These are phyloP conservation scores for Anomalospiza imberbis DNA, from an alignment of 2,797 vertebrate genomes.

Conservation along the genomic window DNA sequence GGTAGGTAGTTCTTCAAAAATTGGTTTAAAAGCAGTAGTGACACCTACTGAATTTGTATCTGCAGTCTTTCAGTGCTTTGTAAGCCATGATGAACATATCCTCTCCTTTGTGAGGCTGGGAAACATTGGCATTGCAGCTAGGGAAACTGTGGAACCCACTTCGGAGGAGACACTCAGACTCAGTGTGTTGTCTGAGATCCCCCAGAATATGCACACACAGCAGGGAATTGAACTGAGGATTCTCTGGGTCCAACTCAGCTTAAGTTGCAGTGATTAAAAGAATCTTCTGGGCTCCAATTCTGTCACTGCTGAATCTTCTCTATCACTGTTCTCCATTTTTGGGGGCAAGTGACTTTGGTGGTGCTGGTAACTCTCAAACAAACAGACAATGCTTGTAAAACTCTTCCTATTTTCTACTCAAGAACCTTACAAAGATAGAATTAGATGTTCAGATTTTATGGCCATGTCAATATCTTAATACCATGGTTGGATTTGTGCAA, in stretches of 20 bases:
- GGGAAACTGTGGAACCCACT: background rate
- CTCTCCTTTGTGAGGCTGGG: background rate
- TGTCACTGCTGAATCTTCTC: background rate
- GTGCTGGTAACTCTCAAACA: background rate
- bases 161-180: background rate
- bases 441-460: background rate
- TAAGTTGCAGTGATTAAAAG: background rate
- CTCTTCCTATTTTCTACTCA: background rate
- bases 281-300: background rate
- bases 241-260: background rate
- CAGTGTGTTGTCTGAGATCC: background rate
- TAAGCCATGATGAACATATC: background rate
- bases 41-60: background rate
- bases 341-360: background rate
- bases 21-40: background rate
- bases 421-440: background rate
- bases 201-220: background rate
- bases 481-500: background rate
- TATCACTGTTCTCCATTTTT: background rate
- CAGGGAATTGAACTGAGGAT: background rate
- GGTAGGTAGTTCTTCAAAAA: background rate
- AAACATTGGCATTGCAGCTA: background rate
- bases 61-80: background rate
- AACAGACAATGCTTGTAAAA: background rate
- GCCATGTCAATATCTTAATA: background rate